Percentiles rank a stretch among this genome's conserved stretches.
phyloP scores from a whole-genome alignment of 2,888 invertebrate species.

The Halocaridina rubra region DNA sequence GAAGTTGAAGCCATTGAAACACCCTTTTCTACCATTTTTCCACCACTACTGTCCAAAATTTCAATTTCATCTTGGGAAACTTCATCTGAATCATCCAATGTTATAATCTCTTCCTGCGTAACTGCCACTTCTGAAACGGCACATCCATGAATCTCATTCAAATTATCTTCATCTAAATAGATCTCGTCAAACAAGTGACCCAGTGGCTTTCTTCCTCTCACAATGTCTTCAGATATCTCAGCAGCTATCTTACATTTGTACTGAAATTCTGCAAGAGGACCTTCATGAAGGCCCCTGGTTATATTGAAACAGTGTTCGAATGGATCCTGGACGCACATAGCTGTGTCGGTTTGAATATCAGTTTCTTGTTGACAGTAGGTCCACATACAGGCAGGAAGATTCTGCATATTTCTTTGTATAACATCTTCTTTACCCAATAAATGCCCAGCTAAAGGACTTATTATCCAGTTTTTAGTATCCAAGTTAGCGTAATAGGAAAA shows the following conservation, averaged over 20 bases:
- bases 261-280: slow-evolving; percentile 45
- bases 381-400: slow-evolving; percentile 9
- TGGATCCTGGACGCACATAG: slow-evolving; percentile 60
- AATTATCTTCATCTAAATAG: neutral
- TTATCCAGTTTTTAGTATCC: slow-evolving; percentile 21
- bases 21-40: no score
- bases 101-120: slow-evolving; percentile 27
- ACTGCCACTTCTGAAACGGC: neutral
- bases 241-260: slow-evolving; percentile 41
- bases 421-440: slow-evolving; percentile 19
- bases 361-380: slow-evolving; percentile 17
- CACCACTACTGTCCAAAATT: neutral
- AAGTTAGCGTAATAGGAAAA: slow-evolving; percentile 47
- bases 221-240: slow-evolving; percentile 1
- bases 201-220: slow-evolving; percentile 18
- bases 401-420: neutral
- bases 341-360: slow-evolving; percentile 24
- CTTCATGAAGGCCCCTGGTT: slow-evolving; percentile 37
- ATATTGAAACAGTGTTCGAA: slow-evolving; percentile 59
- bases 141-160: neutral
- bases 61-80: slow-evolving; percentile 30
- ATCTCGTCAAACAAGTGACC: slow-evolving; percentile 38
- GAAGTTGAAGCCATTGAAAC: no score
- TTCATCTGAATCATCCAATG: slow-evolving; percentile 42
- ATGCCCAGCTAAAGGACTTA: slow-evolving; percentile 50